Evolutionary conservation across 2,113 vertebrate species (phyloP), one percentile per base, ranked within the genome.

Genomic region (Cebidichthys violaceus): DNA sequence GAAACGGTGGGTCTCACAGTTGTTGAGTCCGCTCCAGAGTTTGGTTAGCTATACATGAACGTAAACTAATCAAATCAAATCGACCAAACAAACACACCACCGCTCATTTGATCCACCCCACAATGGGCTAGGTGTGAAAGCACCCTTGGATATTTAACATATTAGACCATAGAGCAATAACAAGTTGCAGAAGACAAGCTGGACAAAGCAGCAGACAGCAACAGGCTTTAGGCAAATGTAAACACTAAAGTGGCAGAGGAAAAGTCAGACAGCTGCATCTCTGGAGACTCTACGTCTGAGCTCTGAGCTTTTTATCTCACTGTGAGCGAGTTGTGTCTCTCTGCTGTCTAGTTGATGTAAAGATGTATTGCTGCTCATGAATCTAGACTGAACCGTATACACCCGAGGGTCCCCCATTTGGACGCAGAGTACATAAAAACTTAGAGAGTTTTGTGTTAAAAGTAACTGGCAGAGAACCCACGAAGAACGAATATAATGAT

Each of bases 191-290:
- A 55, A n/a, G 75, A 43, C 10, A 6, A 45, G 39, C 29, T 70
- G 50, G 4, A 52, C 35, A 55, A 39, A 61, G 0, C 45, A 39
- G 60, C 15, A 27, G 9, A n/a, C 31, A 41, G 54, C 15, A n/a
- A 17, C 18, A 9, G 59, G 22, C 18, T 43, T 11, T 1, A 33
- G 14, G 41, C 22, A 8, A 20, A 22, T n/a, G 52, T 55, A 24
- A 55, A 54, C 22, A 54, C 47, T 50, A 50, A 20, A 15, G 1
- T 52, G 22, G 11, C 43, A 41, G 33, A 62, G 33, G 15, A 54
- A 37, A 50, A 33, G 60, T 64, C 11, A 43, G 50, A 75, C 66
- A 60, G 64, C 45, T 55, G 68, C n/a, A n/a, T 50, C n/a, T 57
- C 22, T 59, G 68, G 20, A 35, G 35, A 24, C 33, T 71, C 52